These are phyloP conservation scores for Apis dorsata DNA, from an alignment of 1,140 invertebrate species.

Conservation along the genomic window DNA sequence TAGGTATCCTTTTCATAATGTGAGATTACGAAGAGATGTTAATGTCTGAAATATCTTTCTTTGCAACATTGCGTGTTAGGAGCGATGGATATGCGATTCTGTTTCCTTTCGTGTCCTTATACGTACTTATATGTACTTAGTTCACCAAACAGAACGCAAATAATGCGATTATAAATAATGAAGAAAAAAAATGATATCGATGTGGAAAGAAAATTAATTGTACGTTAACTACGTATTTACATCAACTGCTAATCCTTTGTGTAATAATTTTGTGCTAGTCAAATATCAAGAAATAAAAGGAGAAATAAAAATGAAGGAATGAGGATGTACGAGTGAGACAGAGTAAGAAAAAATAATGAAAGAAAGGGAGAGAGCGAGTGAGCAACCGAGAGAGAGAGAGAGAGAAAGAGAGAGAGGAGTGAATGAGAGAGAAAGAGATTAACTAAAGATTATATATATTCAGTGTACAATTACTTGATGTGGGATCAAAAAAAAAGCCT, in stretches of 20 bases:
- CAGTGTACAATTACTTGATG: constrained; percentile 1
- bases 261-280: background rate
- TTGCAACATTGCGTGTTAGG: background rate
- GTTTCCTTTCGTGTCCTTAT: background rate
- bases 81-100: background rate
- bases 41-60: background rate
- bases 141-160: too few species aligned
- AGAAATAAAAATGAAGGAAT: background rate
- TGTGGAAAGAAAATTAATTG: background rate
- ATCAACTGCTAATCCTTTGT: background rate
- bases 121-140: background rate
- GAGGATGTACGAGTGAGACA: background rate
- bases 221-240: background rate
- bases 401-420: background rate
- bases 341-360: background rate
- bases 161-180: too few species aligned
- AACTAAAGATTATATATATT: background rate
- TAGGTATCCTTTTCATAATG: too few species aligned
- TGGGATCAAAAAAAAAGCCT: constrained; percentile 35
- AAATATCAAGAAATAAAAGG: background rate
- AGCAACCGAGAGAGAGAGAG: background rate
- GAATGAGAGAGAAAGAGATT: background rate
- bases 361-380: background rate
- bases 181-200: background rate
- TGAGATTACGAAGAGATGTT: background rate